These are phyloP conservation scores for Chrysomela aeneicollis DNA, from an alignment of 2,888 invertebrate species.

Conservation along the genomic window DNA sequence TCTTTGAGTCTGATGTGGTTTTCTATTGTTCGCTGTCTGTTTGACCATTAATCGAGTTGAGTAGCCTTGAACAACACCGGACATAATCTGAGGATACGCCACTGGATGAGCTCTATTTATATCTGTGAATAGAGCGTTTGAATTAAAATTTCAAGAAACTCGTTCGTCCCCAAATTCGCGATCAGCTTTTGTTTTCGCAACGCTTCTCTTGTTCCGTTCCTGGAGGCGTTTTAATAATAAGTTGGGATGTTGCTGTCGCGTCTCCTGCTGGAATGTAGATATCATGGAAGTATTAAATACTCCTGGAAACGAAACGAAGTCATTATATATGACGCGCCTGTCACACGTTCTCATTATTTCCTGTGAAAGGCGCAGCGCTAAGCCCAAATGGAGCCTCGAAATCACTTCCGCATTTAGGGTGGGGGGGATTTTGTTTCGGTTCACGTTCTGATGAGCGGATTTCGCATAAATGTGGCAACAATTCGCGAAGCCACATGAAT, in stretches of 20 bases:
- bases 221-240: conserved; percentile 9
- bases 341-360: background rate
- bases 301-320: background rate
- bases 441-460: background rate
- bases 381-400: background rate
- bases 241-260: background rate
- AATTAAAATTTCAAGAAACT: conserved; percentile 21
- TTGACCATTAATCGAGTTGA: too few species aligned
- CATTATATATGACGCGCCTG: background rate
- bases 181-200: conserved; percentile 8
- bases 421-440: background rate
- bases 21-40: too few species aligned
- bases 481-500: too few species aligned
- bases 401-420: background rate
- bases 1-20: too few species aligned
- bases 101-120: conserved; percentile 12
- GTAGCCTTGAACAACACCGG: too few species aligned
- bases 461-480: too few species aligned
- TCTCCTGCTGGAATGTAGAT: background rate
- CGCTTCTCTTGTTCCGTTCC: conserved; percentile 5
- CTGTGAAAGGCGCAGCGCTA: background rate
- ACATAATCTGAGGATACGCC: background rate
- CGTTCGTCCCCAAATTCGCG: conserved; percentile 11
- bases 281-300: background rate
- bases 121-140: background rate